Percentiles rank a stretch among this genome's conserved stretches.
Conservation (phyloP, 2,113 vertebrate species). For the Calidris pugnax region DNA sequence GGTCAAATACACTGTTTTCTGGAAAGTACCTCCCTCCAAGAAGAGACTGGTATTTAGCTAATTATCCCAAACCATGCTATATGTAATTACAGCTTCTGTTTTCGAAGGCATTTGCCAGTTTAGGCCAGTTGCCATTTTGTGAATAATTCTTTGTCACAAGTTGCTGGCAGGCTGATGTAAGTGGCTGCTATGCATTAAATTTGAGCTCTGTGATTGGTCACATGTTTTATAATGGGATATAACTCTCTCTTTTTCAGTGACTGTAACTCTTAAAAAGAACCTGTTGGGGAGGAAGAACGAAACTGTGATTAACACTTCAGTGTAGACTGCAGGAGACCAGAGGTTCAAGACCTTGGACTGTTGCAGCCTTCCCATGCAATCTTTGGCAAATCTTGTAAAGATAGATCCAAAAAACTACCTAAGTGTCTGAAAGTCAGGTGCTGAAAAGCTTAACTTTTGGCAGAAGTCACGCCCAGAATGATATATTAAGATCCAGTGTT, state of each 20-base stretch:
- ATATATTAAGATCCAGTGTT: neutral
- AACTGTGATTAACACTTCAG: neutral
- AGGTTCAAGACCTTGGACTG: neutral
- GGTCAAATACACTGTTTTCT: neutral
- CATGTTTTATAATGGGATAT: neutral
- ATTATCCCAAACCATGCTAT: constrained; percentile 1
- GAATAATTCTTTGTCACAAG: constrained; percentile 29
- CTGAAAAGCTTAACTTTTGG: constrained; percentile 5
- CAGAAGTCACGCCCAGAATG: neutral
- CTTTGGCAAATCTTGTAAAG: constrained; percentile 3
- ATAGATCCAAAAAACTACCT: constrained; percentile 10
- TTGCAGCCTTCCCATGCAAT: neutral
- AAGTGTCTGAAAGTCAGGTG: neutral
- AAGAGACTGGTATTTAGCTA: neutral
- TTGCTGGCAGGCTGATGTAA: constrained; percentile 4
- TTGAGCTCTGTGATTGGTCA: neutral
- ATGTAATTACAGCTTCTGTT: constrained; percentile 34
- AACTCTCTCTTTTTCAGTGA: neutral
- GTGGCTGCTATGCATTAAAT: neutral
- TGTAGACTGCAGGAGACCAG: neutral
- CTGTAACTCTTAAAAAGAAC: neutral
- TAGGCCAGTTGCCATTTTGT: neutral
- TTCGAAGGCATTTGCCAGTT: constrained; percentile 18
- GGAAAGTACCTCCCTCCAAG: constrained; percentile 7
- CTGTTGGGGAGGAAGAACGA: neutral